Base-by-base conservation (phyloP, 2,113 vertebrate genomes). In the Suncus etruscus region DNA sequence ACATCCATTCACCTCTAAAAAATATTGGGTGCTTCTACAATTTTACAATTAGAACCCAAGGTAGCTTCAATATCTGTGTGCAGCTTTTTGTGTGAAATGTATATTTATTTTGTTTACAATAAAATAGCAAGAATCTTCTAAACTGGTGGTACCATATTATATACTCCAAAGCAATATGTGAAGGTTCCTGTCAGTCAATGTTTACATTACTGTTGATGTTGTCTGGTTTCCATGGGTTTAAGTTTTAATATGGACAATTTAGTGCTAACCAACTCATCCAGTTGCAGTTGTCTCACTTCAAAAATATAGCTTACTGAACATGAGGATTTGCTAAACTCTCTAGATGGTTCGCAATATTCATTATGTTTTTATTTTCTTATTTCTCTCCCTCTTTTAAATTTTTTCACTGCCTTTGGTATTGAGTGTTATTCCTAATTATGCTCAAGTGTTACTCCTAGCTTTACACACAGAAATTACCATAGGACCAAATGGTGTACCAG, bases 21-120 rank as follows among this genome's bases (percentile, higher is more conserved):
- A 84, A 80, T 66, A 47, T 79, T 84, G 7, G 47, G 73, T 66
- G 39, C 45, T 58, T 65, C 20, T 27, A 85, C 54, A 8, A 47
- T 51, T 66, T 66, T 11, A 51, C n/a, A 92, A 24, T 77, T 58
- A 54, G 22, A 27, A 87, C 78, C 20, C 83, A 84, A 92, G 7
- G 12, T 51, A 54, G 22, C n/a, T 70, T 10, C 16, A 76, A n/a
- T 0, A n/a, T 14, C 20, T 63, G 6, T 27, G 27, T 84, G 31
- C 65, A 45, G 8, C 22, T n/a, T 65, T 72, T 83, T 63, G 7
- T 24, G 7, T 84, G 27, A 27, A 25, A 3, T 2, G 8, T 22
- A 3, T 48, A 20, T 61, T 69, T 82, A 32, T 39, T 22, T 0
- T 3, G 32, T 47, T 86, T 47, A 24, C 10, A 61, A 24, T 79